Conservation (phyloP, 2,888 invertebrate species). For the Athetis lepigone region DNA sequence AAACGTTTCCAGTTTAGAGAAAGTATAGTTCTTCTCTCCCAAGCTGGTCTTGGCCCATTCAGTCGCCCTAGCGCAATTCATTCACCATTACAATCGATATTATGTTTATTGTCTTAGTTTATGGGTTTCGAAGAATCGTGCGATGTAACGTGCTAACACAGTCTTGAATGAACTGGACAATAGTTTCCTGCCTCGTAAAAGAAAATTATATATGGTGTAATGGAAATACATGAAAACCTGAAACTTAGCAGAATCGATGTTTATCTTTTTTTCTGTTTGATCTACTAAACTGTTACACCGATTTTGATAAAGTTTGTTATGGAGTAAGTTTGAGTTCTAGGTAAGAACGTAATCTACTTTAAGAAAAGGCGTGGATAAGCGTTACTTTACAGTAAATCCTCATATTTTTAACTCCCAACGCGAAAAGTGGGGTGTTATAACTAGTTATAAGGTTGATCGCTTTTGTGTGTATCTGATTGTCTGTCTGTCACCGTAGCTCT, state of each 20-base stretch:
- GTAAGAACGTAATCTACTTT: too few species aligned
- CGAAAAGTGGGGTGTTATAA: too few species aligned
- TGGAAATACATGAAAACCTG: not conserved
- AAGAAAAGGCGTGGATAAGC: too few species aligned
- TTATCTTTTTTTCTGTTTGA: too few species aligned
- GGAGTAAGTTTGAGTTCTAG: too few species aligned
- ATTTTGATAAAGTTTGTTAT: too few species aligned
- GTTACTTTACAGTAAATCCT: too few species aligned
- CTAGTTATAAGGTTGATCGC: too few species aligned
- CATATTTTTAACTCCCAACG: too few species aligned
- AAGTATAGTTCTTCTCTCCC: slow-evolving; percentile 12
- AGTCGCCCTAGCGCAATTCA: slow-evolving; percentile 23
- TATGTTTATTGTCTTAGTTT: slow-evolving; percentile 52
- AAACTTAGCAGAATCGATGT: not conserved
- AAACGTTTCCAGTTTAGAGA: not conserved
- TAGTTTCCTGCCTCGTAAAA: slow-evolving; percentile 53
- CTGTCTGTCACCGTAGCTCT: too few species aligned
- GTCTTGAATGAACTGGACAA: slow-evolving; percentile 47
- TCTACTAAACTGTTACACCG: too few species aligned
- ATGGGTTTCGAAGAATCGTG: slow-evolving; percentile 51
- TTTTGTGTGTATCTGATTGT: too few species aligned
- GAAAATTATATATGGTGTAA: slow-evolving; percentile 16
- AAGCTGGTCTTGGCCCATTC: slow-evolving; percentile 13
- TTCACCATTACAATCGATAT: slow-evolving; percentile 48
- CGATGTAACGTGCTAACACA: slow-evolving; percentile 49